Evolutionary conservation across 2,797 vertebrate genomes (phyloP).

Genomic region (Fistularia commersonii): DNA sequence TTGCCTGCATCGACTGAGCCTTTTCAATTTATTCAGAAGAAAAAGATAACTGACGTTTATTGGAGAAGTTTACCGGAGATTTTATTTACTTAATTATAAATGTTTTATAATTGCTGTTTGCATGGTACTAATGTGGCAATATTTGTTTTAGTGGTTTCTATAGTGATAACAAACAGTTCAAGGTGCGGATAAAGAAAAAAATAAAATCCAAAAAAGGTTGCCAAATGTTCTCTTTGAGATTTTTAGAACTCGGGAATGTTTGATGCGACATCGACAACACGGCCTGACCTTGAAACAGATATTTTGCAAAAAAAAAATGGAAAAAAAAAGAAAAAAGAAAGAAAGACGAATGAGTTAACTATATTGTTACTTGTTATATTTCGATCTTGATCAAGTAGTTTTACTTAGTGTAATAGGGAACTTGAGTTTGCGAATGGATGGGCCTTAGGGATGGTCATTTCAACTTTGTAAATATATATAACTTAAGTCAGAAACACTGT

Average conservation of each 20-base stretch:
- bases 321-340: conserved; percentile 49
- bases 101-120: conserved; percentile 79
- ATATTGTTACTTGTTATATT: conserved; percentile 70
- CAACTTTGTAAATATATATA: conserved; percentile 68
- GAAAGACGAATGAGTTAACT: conserved; percentile 63
- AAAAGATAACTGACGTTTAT: conserved; percentile 56
- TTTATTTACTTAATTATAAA: conserved; percentile 69
- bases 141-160: conserved; percentile 76
- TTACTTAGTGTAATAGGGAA: conserved; percentile 58
- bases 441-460: conserved; percentile 56
- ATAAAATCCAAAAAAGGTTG: conserved; percentile 1
- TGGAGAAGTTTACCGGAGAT: conserved; percentile 61
- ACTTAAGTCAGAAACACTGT: conserved; percentile 66
- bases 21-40: conserved; percentile 61
- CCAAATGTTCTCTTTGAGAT: conserved; percentile 18
- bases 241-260: conserved; percentile 25
- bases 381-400: conserved; percentile 68
- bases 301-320: conserved; percentile 53
- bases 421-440: conserved; percentile 59
- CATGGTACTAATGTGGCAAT: conserved; percentile 75
- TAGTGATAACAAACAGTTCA: conserved; percentile 68
- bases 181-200: conserved; percentile 28
- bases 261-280: too few relatives aligned
- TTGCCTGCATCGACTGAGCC: conserved; percentile 82
- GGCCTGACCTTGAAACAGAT: conserved; percentile 50